phyloP scores from a whole-genome alignment of 2,888 invertebrate genomes.

The Cacoxenus indagator region DNA sequence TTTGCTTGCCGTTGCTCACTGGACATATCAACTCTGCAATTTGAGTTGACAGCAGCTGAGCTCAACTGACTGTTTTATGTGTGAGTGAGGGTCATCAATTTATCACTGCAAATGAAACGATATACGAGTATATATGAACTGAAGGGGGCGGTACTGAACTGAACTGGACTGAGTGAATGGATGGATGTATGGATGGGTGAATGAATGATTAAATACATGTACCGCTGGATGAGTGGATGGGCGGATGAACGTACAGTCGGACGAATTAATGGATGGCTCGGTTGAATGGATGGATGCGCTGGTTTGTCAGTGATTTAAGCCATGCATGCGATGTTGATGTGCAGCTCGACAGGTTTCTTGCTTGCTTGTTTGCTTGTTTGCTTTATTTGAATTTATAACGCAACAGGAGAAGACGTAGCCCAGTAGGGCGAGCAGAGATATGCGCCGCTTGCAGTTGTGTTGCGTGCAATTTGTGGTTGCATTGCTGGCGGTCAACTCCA shows the following conservation, averaged over 20 bases:
- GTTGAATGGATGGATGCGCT: slow-evolving; percentile 37
- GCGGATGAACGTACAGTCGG: neutral
- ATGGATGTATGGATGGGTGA: neutral
- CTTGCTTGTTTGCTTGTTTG: neutral
- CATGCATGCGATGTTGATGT: neutral
- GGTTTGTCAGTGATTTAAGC: slow-evolving; percentile 46
- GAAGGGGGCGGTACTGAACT: too few species aligned
- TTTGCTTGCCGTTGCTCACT: neutral
- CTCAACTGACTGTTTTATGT: slow-evolving; percentile 8
- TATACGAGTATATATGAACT: too few species aligned
- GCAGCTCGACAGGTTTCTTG: slow-evolving; percentile 12
- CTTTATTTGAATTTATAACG: slow-evolving; percentile 15
- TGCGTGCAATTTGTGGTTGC: slow-evolving; percentile 6
- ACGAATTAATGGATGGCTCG: neutral
- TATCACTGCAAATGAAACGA: slow-evolving; percentile 16
- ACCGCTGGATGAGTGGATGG: neutral
- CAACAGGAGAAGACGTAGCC: neutral
- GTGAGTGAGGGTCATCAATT: slow-evolving; percentile 6
- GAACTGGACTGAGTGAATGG: too few species aligned
- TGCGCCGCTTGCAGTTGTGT: neutral
- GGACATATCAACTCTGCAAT: neutral
- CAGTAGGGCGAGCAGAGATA: neutral
- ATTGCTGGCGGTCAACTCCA: neutral
- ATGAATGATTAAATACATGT: neutral
- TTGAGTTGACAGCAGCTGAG: neutral